Evolutionary conservation across 2,797 vertebrate genomes (phyloP), one percentile per base, ranked within the genome.

Genomic region (Acanthurus lineatus): DNA sequence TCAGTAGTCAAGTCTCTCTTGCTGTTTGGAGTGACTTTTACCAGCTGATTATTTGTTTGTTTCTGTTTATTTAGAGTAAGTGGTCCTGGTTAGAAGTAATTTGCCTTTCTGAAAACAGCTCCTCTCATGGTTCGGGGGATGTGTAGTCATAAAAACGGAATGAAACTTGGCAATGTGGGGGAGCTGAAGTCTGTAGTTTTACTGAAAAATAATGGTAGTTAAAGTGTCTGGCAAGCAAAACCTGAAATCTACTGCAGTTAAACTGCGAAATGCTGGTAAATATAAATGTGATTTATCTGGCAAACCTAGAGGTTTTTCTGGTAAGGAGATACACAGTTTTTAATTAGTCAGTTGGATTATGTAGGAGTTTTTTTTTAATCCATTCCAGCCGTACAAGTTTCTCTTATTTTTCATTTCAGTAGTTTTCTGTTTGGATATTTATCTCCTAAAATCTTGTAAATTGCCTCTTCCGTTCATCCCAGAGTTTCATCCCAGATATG

Each of bases 201-300:
- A 61, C 78, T 66, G 79, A 73, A 82, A 78, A 72, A 60, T 69
- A 3, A 0, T 54, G n/a, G 76, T 22, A 51, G 74, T 69, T 85
- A 70, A 60, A 58, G 61, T 74, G 60, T 77, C 60, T 81, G 86
- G 77, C 69, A 69, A 67, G 17, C 53, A 56, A 3, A n/a, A 25
- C 10, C 56, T 76, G 61, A 57, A 71, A 76, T 80, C 38, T 79
- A 79, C 51, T 48, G 60, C 60, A 77, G 44, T 38, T 7, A 56
- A 69, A 58, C 38, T 47, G 14, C 22, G 12, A 83, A 73, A 47
- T 42, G 20, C 67, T 82, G 81, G 38, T 85, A 48, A 49, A 60
- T 28, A 11, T 60, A 52, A 63, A 38, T 77, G 68, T 35, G 66
- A 82, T 77, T 83, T 60, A 44, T 80, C 40, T 82, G 76, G 68